Conservation (phyloP, 2,113 vertebrate genomes). For the Lasiurus cinereus region DNA sequence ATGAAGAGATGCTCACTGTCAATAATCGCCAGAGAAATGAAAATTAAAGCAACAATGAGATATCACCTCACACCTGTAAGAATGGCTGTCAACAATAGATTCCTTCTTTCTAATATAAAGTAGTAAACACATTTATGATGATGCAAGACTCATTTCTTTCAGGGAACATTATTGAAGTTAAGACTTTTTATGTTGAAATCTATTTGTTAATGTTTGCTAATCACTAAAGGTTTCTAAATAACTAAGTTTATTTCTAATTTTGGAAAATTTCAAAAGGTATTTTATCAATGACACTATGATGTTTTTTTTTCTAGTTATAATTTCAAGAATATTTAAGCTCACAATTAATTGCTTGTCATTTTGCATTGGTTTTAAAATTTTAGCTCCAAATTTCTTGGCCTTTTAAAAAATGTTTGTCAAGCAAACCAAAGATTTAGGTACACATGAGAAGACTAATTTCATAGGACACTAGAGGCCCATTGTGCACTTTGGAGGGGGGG, state of each 20-base stretch:
- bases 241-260: not conserved
- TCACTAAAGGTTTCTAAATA: constrained; percentile 22
- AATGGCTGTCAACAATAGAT: not conserved
- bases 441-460: not conserved
- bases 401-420: not conserved
- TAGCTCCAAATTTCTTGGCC: not conserved
- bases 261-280: constrained; percentile 5
- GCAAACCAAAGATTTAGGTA: not conserved
- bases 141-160: not conserved
- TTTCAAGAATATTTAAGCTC: not conserved
- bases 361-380: not conserved
- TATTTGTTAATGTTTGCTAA: constrained; percentile 14
- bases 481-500: too few species aligned
- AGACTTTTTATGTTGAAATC: constrained; percentile 37
- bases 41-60: not conserved
- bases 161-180: not conserved
- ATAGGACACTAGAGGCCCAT: not conserved
- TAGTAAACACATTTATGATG: not conserved
- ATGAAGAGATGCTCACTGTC: not conserved
- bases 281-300: not conserved
- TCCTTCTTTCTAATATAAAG: not conserved
- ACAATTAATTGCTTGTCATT: constrained; percentile 1
- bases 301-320: not conserved
- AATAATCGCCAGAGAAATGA: not conserved
- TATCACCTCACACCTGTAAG: not conserved